Conservation (phyloP, 2,888 invertebrate species). For the Heliconius cydno region DNA sequence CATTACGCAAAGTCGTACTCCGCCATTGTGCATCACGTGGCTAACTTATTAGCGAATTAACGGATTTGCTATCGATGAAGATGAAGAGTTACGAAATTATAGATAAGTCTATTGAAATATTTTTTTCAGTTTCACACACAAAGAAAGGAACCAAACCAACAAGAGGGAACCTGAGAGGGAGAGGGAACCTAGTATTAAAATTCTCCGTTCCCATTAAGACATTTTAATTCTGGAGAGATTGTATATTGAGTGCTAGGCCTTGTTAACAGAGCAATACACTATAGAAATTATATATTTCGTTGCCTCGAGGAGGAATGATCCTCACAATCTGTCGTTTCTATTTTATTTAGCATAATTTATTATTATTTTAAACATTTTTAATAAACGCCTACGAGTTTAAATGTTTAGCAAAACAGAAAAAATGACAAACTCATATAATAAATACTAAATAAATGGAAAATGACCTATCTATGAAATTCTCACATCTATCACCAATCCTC, state of each 20-base stretch:
- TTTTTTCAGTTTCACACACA: too few species aligned
- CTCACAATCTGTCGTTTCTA: neutral
- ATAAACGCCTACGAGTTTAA: too few species aligned
- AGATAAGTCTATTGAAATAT: slow-evolving; percentile 10
- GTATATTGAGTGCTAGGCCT: neutral
- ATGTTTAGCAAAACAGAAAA: too few species aligned
- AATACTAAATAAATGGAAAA: neutral
- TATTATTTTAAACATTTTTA: too few species aligned
- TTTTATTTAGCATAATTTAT: too few species aligned
- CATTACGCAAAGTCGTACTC: slow-evolving; percentile 47
- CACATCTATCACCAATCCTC: neutral
- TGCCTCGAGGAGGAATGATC: neutral
- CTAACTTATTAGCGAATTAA: slow-evolving; percentile 60
- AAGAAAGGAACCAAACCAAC: too few species aligned
- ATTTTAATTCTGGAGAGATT: neutral
- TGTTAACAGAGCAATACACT: neutral
- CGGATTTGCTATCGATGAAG: slow-evolving; percentile 43
- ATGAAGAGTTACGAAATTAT: slow-evolving; percentile 22
- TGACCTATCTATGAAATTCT: neutral
- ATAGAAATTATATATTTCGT: too few species aligned
- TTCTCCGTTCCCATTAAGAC: neutral
- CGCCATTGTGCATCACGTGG: slow-evolving; percentile 50
- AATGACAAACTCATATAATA: neutral
- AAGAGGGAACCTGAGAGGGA: too few species aligned
- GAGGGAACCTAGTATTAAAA: neutral